Base-by-base conservation (phyloP, 2,797 vertebrate species). In the Malurus splendens region DNA sequence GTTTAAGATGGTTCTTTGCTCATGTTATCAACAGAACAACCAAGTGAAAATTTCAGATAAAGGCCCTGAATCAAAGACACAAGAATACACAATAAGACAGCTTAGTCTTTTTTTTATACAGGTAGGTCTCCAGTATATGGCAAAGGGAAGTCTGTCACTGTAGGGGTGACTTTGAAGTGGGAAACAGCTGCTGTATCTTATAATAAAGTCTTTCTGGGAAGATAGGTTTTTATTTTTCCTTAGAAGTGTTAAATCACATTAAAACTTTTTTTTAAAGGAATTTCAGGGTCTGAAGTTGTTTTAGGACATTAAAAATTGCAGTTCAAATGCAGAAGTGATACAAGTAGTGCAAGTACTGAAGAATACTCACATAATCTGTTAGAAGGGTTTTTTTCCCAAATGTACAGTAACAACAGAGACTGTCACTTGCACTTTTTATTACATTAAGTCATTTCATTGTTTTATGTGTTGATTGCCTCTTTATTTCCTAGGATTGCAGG, bases 351-450 rank as follows among this genome's bases (percentile, higher is more conserved):
- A 38, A 23, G 32, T 62, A 56, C 33, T 61, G 36, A 47, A 51
- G 27, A 66, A 6, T 18, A 51, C 3, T 45, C 19, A 8, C 27
- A 19, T 41, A 44, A 14, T 20, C 18, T 75, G 18, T 79, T 68
- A 1, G 6, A 6, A 18, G 22, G 18, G 2, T 0, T 2, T 23
- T 57, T 66, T 54, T 5, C 39, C 42, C 28, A 38, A 24, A 44
- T 55, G 24, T 28, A 22, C 13, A 38, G 4, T 47, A 47, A 59
- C 28, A 36, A 39, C 32, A 57, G 27, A 50, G 18, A 18, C 36
- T 64, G 23, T 41, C 7, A 25, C 56, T 41, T 54, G 11, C 6
- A 47, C 6, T 18, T 67, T 44, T 52, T 62, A 38, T 64, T 81
- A 27, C 3, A 10, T 82, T n/a, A 84, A 44, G 10, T 59, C 33